A percentile compares a stretch with the other conserved stretches of the same genome.
Conservation (phyloP, 2,113 vertebrate species). For the Cervus canadensis region DNA sequence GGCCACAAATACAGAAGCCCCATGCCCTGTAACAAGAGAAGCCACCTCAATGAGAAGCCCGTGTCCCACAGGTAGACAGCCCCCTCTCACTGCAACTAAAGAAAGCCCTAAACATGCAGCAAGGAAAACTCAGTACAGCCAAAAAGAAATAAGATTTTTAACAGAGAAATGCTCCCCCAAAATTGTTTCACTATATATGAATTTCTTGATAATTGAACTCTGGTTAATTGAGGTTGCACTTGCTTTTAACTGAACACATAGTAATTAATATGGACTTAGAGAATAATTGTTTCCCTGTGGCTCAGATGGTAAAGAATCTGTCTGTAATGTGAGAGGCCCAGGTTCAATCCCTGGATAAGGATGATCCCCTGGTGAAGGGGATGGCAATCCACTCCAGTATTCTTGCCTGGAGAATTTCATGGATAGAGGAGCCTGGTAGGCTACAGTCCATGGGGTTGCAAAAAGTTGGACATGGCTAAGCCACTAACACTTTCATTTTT, state of each 20-base stretch:
- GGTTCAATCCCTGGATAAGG: background rate
- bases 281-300: background rate
- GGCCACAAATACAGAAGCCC: background rate
- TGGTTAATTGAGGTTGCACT: background rate
- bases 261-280: background rate
- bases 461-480: background rate
- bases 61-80: background rate
- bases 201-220: background rate
- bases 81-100: background rate
- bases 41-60: background rate
- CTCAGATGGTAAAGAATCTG: background rate
- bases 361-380: background rate
- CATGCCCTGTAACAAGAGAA: background rate
- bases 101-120: background rate
- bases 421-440: background rate
- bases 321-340: background rate
- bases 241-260: background rate
- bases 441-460: background rate
- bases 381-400: background rate
- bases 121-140: background rate
- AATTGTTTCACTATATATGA: background rate
- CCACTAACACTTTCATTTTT: background rate
- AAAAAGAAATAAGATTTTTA: background rate
- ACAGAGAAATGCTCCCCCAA: background rate
- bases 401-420: background rate